Evolutionary conservation across 2,113 vertebrate species (phyloP).

Genomic region (Leiothrix lutea): DNA sequence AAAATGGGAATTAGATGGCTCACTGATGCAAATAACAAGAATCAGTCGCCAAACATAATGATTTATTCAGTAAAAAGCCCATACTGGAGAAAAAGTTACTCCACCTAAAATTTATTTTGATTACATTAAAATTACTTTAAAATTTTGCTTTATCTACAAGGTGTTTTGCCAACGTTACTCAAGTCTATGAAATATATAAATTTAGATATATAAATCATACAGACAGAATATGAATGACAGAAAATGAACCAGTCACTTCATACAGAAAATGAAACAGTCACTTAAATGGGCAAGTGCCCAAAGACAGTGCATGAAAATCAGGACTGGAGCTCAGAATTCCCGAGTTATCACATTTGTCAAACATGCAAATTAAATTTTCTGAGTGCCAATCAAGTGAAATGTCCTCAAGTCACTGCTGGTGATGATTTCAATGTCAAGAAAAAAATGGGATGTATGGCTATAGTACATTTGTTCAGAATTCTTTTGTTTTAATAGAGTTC

Average conservation of each 20-base stretch:
- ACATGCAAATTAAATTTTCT: neutral
- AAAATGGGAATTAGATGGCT: neutral
- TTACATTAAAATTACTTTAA: neutral
- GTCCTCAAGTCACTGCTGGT: neutral
- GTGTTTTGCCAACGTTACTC: neutral
- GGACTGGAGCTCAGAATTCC: neutral
- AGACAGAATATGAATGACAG: neutral
- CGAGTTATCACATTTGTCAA: neutral
- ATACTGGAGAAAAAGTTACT: neutral
- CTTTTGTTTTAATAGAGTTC: neutral
- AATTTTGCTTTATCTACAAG: neutral
- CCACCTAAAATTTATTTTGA: neutral
- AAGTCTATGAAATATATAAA: neutral
- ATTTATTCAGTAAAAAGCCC: neutral
- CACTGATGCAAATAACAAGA: neutral
- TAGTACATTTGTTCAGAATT: neutral
- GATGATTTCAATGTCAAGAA: neutral
- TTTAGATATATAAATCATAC: neutral
- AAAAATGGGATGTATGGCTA: accelerated
- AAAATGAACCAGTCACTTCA: neutral
- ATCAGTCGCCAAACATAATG: neutral
- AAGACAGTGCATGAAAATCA: neutral
- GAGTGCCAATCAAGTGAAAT: neutral
- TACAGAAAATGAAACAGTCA: neutral
- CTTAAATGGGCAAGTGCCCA: neutral